These are phyloP conservation scores for Diadema setosum DNA, from an alignment of 35 echinoderm and acorn worm genomes.

Conservation along the genomic window DNA sequence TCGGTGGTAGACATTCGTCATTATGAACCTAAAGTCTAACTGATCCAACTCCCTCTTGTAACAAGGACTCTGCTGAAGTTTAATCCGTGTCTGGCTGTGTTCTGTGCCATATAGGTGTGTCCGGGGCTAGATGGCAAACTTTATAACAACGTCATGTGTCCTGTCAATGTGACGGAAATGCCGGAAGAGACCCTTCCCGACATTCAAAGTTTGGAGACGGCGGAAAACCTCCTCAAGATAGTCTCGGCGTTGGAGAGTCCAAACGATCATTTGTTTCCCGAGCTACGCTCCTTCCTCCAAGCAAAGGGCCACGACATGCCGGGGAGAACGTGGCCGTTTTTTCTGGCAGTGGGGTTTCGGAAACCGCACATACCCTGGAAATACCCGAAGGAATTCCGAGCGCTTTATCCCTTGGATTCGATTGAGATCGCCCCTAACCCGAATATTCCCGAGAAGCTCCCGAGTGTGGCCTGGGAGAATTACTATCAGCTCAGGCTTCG, in stretches of 20 bases:
- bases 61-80: too few species aligned
- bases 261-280: neutral
- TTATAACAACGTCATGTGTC: slow-evolving; percentile 64
- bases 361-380: slow-evolving; percentile 85
- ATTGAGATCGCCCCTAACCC: slow-evolving; percentile 50
- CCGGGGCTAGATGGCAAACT: slow-evolving; percentile 41
- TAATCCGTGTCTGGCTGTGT: too few species aligned
- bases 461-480: slow-evolving; percentile 69
- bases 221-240: slow-evolving; percentile 46
- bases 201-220: slow-evolving; percentile 68
- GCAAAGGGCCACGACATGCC: neutral
- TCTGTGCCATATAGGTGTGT: slow-evolving; percentile 53
- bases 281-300: neutral
- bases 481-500: slow-evolving; percentile 40
- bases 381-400: slow-evolving; percentile 65
- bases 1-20: too few species aligned
- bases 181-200: slow-evolving; percentile 65
- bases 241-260: neutral
- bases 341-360: slow-evolving; percentile 84
- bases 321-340: slow-evolving; percentile 46
- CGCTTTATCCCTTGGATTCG: slow-evolving; percentile 59
- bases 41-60: too few species aligned
- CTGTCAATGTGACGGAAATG: slow-evolving; percentile 57
- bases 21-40: too few species aligned
- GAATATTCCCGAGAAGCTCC: slow-evolving; percentile 34